A percentile compares a stretch with the other conserved stretches of the same genome.
phyloP scores from a whole-genome alignment of 2,797 vertebrate genomes.

The Diplodus sargus region DNA sequence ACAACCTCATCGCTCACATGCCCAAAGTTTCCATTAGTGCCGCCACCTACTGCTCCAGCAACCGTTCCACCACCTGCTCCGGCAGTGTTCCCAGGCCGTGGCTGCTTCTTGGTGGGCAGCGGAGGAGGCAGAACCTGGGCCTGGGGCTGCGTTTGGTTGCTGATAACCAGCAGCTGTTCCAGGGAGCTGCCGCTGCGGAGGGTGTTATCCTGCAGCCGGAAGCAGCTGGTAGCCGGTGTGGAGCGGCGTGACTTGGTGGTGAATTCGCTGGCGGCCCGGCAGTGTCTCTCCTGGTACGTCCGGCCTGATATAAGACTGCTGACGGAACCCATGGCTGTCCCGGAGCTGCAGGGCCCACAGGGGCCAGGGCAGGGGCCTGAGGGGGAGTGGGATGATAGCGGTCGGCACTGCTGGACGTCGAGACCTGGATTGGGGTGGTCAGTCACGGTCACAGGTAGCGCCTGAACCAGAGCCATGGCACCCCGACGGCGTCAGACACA shows the following conservation, averaged over 20 bases:
- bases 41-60: conserved; percentile 36
- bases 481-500: conserved; percentile 73
- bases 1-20: conserved; percentile 88
- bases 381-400: conserved; percentile 71
- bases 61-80: conserved; percentile 28
- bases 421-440: conserved; percentile 87
- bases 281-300: conserved; percentile 89
- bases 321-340: conserved; percentile 93
- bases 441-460: conserved; percentile 88
- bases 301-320: conserved; percentile 96
- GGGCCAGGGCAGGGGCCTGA: conserved; percentile 66
- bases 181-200: conserved; percentile 86
- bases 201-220: conserved; percentile 84
- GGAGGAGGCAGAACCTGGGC: conserved; percentile 76
- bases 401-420: conserved; percentile 80
- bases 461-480: conserved; percentile 96
- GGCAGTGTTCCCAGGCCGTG: conserved; percentile 72
- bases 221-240: conserved; percentile 86
- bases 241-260: conserved; percentile 84
- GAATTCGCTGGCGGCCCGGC: conserved; percentile 84
- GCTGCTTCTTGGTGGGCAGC: conserved; percentile 88
- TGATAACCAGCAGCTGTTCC: conserved; percentile 88
- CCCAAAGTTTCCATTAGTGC: conserved; percentile 82
- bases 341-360: conserved; percentile 65
- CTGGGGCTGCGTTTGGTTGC: conserved; percentile 75